Conservation (phyloP, 1,140 invertebrate species). For the Drosophila subobscura region DNA sequence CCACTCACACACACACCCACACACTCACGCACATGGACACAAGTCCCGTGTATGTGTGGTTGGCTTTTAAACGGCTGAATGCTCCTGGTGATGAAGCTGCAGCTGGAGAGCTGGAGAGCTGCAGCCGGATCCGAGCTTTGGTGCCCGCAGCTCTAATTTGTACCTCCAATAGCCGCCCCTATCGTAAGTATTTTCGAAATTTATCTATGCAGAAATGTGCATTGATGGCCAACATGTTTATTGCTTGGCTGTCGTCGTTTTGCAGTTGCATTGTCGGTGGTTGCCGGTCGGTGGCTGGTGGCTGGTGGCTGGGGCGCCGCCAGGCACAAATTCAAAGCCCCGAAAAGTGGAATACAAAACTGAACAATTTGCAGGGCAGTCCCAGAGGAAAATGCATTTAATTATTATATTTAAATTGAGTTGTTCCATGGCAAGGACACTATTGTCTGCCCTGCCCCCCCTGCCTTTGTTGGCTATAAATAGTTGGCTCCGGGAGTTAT, state of each 20-base stretch:
- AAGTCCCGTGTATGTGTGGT: conserved; percentile 29
- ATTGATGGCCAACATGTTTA: conserved; percentile 74
- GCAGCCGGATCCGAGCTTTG: conserved; percentile 16
- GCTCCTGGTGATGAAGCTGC: conserved; percentile 44
- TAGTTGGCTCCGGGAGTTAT: conserved; percentile 22
- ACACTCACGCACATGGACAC: conserved; percentile 9
- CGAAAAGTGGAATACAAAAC: conserved; percentile 33
- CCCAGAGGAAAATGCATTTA: conserved; percentile 54
- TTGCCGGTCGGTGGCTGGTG: neutral
- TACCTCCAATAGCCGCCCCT: conserved; percentile 51
- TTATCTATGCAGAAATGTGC: conserved; percentile 71
- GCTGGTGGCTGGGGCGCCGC: too few relatives aligned
- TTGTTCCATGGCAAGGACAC: conserved; percentile 50
- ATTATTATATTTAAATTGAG: conserved; percentile 69
- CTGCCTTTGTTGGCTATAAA: too few relatives aligned
- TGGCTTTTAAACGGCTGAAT: conserved; percentile 51
- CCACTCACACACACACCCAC: conserved; percentile 17
- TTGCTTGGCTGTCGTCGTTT: conserved; percentile 64
- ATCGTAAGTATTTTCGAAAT: conserved; percentile 56
- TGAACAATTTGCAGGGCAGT: conserved; percentile 44
- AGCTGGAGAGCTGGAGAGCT: conserved; percentile 7
- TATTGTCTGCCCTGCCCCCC: conserved; percentile 5
- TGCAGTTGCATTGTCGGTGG: conserved; percentile 19
- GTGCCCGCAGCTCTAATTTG: conserved; percentile 66
- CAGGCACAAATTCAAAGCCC: conserved; percentile 7